phyloP scores from a whole-genome alignment of 1,140 invertebrate genomes.

The Eubasilissa regina region DNA sequence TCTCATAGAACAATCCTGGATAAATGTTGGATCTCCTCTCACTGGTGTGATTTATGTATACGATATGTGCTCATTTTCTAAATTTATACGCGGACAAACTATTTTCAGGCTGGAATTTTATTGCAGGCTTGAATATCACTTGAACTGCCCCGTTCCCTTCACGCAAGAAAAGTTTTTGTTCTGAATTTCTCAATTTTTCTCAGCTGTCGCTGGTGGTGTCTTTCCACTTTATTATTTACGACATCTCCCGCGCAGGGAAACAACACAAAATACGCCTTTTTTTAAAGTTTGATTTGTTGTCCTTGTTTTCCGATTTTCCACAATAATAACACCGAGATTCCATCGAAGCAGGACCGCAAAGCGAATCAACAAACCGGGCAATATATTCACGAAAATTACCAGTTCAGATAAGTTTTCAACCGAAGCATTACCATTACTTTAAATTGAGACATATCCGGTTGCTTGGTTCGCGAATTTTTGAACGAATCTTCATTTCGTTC shows the following conservation, averaged over 20 bases:
- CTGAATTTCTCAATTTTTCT: not conserved
- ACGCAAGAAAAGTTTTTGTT: slow-evolving; percentile 13
- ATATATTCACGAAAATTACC: not conserved
- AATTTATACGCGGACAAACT: too few relatives aligned
- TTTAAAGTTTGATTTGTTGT: slow-evolving; percentile 33
- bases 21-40: too few relatives aligned
- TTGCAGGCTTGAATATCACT: too few relatives aligned
- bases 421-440: slow-evolving; percentile 4
- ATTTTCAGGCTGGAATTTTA: too few relatives aligned
- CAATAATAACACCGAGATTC: slow-evolving; percentile 7
- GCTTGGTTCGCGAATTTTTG: not conserved
- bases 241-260: slow-evolving; percentile 9
- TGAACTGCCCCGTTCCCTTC: not conserved
- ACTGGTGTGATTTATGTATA: too few relatives aligned
- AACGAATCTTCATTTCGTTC: too few relatives aligned
- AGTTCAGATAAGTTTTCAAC: not conserved
- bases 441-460: slow-evolving; percentile 3
- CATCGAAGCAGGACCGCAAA: not conserved
- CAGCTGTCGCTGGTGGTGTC: not conserved
- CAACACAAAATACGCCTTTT: slow-evolving; percentile 26
- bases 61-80: too few relatives aligned
- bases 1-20: too few relatives aligned
- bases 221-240: slow-evolving; percentile 30
- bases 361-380: not conserved
- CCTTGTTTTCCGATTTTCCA: slow-evolving; percentile 15